phyloP scores from a whole-genome alignment of 2,113 vertebrate species.

The Pristiophorus japonicus region DNA sequence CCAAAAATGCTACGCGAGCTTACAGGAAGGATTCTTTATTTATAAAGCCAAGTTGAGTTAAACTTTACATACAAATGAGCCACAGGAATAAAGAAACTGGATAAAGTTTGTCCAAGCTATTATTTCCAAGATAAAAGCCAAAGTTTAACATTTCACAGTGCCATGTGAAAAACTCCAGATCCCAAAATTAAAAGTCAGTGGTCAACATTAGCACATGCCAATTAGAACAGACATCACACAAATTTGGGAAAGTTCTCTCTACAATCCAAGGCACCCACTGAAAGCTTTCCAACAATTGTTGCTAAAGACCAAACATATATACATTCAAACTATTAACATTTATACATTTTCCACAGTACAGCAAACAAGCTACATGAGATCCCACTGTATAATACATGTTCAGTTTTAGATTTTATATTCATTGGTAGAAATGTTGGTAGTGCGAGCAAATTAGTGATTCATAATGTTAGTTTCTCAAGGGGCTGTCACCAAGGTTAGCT shows the following conservation, averaged over 20 bases:
- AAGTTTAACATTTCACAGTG: neutral
- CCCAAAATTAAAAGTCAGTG: neutral
- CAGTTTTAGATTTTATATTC: slow-evolving; percentile 47
- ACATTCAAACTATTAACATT: slow-evolving; percentile 38
- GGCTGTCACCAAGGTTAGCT: neutral
- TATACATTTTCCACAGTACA: slow-evolving; percentile 40
- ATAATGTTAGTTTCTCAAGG: neutral
- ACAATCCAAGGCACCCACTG: slow-evolving; percentile 17
- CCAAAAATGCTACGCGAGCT: neutral
- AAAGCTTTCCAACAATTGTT: too few relatives aligned
- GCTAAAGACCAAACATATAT: slow-evolving; percentile 25
- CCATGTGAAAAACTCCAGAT: neutral
- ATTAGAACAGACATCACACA: slow-evolving; percentile 28
- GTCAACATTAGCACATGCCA: slow-evolving; percentile 14
- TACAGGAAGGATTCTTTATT: slow-evolving; percentile 22
- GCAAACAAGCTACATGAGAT: slow-evolving; percentile 45
- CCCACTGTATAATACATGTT: slow-evolving; percentile 46
- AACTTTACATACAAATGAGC: slow-evolving; percentile 32
- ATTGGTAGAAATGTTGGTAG: slow-evolving; percentile 47
- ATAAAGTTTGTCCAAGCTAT: neutral
- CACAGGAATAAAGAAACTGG: slow-evolving; percentile 24
- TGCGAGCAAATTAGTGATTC: slow-evolving; percentile 43
- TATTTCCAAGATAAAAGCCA: slow-evolving; percentile 23
- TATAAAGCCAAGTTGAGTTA: slow-evolving; percentile 26
- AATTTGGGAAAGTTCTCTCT: neutral